These are phyloP conservation scores for Zelostemma sp. DNA, from an alignment of 1,140 invertebrate genomes.

Conservation along the genomic window DNA sequence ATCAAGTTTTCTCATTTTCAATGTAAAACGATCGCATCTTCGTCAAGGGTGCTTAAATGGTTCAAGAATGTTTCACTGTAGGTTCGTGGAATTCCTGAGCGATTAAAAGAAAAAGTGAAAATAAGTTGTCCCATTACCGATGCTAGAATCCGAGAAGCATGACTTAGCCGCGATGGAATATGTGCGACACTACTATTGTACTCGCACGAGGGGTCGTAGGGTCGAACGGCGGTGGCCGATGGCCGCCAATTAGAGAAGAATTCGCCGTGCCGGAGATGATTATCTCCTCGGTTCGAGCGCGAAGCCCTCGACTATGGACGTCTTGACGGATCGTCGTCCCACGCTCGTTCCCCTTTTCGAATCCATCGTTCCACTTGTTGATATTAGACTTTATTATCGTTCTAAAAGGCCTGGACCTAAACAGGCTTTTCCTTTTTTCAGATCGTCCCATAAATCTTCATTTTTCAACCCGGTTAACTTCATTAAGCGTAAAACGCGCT, in stretches of 20 bases:
- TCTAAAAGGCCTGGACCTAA: not conserved
- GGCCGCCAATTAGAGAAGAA: constrained; percentile 51
- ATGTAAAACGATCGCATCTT: no score
- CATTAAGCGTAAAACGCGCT: no score
- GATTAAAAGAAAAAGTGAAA: no score
- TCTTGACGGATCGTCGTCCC: constrained; percentile 43
- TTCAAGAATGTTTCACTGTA: no score
- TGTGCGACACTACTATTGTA: constrained; percentile 31
- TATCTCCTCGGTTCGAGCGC: constrained; percentile 46
- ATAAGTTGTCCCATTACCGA: no score
- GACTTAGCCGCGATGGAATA: constrained; percentile 23
- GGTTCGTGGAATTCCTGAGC: no score
- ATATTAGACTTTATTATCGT: constrained; percentile 42
- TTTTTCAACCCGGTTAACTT: not conserved
- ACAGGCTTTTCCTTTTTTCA: not conserved
- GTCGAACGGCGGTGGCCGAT: constrained; percentile 41
- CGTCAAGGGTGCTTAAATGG: no score
- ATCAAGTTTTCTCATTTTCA: no score
- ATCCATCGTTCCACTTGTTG: constrained; percentile 54
- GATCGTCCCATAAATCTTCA: not conserved
- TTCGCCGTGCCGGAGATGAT: constrained; percentile 44
- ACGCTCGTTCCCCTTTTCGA: constrained; percentile 36
- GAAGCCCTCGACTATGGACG: constrained; percentile 32
- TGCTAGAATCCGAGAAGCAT: not conserved
- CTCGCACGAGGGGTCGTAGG: constrained; percentile 37